These are phyloP conservation scores for Thamnophis elegans DNA, from an alignment of 2,797 vertebrate genomes.

Conservation along the genomic window DNA sequence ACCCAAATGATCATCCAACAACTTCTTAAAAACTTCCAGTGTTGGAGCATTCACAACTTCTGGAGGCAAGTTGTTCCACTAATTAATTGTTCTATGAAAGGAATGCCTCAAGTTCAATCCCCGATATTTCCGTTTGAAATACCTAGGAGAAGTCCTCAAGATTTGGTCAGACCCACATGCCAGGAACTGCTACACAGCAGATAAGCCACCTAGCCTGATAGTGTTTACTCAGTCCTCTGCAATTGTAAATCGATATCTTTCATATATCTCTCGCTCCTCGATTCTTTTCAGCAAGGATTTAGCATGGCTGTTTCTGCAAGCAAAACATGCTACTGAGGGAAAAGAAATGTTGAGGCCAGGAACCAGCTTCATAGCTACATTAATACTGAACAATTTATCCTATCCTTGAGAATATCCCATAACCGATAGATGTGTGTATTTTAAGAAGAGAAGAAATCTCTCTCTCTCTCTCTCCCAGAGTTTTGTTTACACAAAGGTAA, in stretches of 20 bases:
- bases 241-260: neutral
- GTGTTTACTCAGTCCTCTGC: neutral
- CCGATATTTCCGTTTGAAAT: neutral
- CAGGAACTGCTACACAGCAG: neutral
- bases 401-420: neutral
- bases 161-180: neutral
- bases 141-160: neutral
- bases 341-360: neutral
- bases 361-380: neutral
- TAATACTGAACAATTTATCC: neutral
- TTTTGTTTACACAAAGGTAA: neutral
- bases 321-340: neutral
- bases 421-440: neutral
- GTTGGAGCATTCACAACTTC: too few relatives aligned
- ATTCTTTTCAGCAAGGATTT: neutral
- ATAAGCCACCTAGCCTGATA: neutral
- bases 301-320: neutral
- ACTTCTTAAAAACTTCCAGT: too few relatives aligned
- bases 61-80: too few relatives aligned
- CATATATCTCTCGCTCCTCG: slow-evolving; percentile 11
- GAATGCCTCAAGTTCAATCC: neutral
- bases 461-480: neutral
- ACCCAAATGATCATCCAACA: too few relatives aligned
- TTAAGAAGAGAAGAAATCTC: neutral
- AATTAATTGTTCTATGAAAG: neutral